Conservation (phyloP, 2,113 vertebrate genomes). For the Dermatemys mawii region DNA sequence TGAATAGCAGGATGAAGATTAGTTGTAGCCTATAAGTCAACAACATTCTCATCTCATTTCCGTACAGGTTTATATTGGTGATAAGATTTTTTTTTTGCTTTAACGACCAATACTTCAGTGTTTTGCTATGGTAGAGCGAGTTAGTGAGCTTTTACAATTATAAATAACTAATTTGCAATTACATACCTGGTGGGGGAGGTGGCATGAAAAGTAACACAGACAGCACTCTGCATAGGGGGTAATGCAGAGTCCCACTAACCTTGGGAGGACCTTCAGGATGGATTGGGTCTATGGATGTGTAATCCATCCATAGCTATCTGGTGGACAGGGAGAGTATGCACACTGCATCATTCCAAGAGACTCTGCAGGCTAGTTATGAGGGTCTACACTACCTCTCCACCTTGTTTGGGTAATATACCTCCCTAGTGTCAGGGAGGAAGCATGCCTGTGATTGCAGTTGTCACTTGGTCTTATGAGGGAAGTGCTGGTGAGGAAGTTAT, state of each 20-base stretch:
- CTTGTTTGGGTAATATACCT: neutral
- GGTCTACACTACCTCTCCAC: neutral
- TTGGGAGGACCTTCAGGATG: neutral
- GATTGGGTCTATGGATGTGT: neutral
- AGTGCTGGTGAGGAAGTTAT: neutral
- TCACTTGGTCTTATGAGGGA: neutral
- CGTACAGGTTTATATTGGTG: neutral
- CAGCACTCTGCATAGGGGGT: neutral
- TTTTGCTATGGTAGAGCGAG: neutral
- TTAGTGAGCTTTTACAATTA: neutral
- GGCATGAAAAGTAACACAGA: neutral
- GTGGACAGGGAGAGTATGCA: neutral
- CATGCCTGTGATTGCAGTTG: neutral
- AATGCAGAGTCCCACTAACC: neutral
- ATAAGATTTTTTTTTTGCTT: neutral
- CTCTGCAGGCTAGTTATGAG: neutral
- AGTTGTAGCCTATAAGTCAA: neutral
- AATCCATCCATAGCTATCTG: neutral
- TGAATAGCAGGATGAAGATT: neutral
- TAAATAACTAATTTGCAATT: neutral
- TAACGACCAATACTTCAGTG: neutral
- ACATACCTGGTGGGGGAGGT: neutral
- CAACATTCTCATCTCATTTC: neutral
- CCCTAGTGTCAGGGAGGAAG: neutral
- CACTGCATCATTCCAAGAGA: neutral